Base-by-base conservation (phyloP, 2,888 invertebrate species). In the Diachrysia chrysitis region DNA sequence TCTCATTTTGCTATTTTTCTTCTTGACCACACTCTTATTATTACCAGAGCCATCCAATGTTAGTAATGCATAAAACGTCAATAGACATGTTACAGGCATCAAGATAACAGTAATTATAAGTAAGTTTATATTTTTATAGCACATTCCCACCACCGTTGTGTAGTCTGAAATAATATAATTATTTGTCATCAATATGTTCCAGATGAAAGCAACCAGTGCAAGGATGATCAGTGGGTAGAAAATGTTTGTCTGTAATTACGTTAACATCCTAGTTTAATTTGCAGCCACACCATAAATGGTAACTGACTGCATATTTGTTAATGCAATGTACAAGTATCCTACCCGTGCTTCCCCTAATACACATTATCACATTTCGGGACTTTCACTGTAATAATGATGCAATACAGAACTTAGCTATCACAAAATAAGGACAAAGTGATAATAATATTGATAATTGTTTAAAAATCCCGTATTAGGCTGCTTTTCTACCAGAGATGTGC, bases 61-160 rank as follows among this genome's bases (percentile, higher is more conserved):
- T 92, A 92, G 92, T 92, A 90, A 86, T 79, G 83, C 84, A 75
- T 85, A 83, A 66, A 79, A 84, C 77, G 79, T 78, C 66, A 85
- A 81, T 63, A 83, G 69, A 78, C 77, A 80, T 84, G 87, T 90
- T 88, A 92, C 79, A 83, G 89, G 82, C 78, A 88, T 79, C 82
- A 89, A 71, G 71, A 87, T 78, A 66, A 89, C 76, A 58, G 85
- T 77, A 76, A 92, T 74, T 73, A 87, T 66, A 66, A 89, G 72
- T 63, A 89, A 77, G 85, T 85, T 85, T 73, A 87, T 77, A 72
- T 85, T 88, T 66, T 88, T 86, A 86, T 82, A 84, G 79, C 76
- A 87, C 77, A 85, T 80, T 76, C 86, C 93, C 90, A 90, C 89
- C 92, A 93, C 92, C 92, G 72, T 81, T 73, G 83, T 74, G 80